These are phyloP conservation scores for Poecile montanus DNA, from an alignment of 2,797 vertebrate genomes.

Conservation along the genomic window DNA sequence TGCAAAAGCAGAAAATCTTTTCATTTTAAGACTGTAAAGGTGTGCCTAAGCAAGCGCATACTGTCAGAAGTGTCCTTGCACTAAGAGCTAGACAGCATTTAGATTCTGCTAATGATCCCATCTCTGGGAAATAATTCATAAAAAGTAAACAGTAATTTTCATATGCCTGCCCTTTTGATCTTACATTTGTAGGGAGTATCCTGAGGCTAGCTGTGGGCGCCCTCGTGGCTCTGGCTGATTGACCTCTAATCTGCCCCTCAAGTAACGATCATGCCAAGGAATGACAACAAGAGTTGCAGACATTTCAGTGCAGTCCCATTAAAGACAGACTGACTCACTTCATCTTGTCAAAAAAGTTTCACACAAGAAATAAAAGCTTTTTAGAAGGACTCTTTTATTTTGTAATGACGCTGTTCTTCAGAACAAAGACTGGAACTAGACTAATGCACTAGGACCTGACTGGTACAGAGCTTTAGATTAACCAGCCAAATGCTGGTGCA, in stretches of 20 bases:
- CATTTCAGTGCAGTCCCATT: conserved; percentile 43
- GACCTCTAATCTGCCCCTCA: conserved; percentile 54
- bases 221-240: conserved; percentile 13
- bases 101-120: conserved; percentile 67
- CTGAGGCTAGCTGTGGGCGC: conserved; percentile 27
- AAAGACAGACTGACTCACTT: conserved; percentile 40
- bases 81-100: conserved; percentile 13
- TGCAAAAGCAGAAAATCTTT: not conserved
- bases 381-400: not conserved
- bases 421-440: not conserved
- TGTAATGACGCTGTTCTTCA: not conserved
- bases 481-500: not conserved
- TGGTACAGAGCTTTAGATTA: not conserved
- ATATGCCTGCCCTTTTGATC: conserved; percentile 53
- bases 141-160: conserved; percentile 59
- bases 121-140: conserved; percentile 64
- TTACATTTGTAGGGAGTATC: conserved; percentile 59
- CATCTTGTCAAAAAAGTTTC: conserved; percentile 36
- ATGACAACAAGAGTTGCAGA: conserved; percentile 62
- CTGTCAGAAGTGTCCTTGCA: conserved; percentile 47
- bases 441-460: not conserved
- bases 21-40: not conserved
- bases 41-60: not conserved
- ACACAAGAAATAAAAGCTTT: conserved; percentile 12
- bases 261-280: conserved; percentile 51